Base-by-base conservation (phyloP, 2,888 invertebrate genomes). In the Synanthedon formicaeformis region DNA sequence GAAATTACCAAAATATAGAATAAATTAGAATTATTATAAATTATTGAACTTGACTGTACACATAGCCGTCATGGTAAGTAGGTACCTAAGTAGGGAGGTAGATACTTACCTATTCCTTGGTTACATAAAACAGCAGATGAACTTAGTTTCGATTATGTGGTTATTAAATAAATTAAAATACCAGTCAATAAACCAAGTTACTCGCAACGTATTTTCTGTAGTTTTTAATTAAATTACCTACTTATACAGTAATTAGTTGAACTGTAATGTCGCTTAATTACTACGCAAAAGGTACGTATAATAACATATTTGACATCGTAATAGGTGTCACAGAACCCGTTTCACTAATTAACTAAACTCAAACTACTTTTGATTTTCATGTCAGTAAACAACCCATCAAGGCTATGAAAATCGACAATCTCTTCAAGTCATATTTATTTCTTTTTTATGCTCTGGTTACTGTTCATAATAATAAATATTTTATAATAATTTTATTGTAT, bases 311-410 rank as follows among this genome's bases (percentile, higher is more conserved):
- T 6, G 45, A 45, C 14, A 14, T 14, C 45, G 34, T 45, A 45
- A 45, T 13, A 13, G 45, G 45, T 45, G 12, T 12, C 14, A 12
- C 4, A 14, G 14, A 45, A 45, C 14, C 45, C 14, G 45, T 45
- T 12, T 14, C 13, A 45, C n/a, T 45, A 45, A 45, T 45, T n/a
- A 45, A 13, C 5, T 45, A 45, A 12, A 45, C n/a, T 45, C 13
- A 45, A 45, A 49, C 18, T 16, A 49, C 49, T 10, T 14, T 18
- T 6, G 49, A 49, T 14, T 18, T 64, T 74, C 14, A 45, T 45
- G 14, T 12, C n/a, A 6, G 13, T 14, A 45, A 45, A 45, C 45
- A 45, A 45, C 45, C 34, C 10, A 34, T 45, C 45, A 14, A 45
- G 45, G 45, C 45, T 12, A 4, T 34, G 34, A 45, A 45, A 45